Percentiles rank a stretch among this genome's conserved stretches.
phyloP scores from a whole-genome alignment of 2,888 invertebrate genomes.

The Dolichomitus sp. region DNA sequence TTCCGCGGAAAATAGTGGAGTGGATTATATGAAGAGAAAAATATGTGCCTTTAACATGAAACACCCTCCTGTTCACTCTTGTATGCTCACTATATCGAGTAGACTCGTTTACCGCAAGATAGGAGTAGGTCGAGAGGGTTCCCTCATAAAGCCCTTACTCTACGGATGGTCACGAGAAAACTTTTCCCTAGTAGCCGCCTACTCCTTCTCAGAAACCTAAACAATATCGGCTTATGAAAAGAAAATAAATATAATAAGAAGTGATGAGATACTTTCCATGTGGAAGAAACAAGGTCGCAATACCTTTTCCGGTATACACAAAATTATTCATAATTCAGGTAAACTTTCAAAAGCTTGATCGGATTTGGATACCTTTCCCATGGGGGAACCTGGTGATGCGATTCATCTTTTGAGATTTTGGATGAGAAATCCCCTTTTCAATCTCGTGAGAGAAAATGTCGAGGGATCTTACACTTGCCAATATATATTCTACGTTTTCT shows the following conservation, averaged over 20 bases:
- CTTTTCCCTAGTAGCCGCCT: not conserved
- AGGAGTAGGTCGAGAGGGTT: not conserved
- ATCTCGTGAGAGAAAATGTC: conserved; percentile 60
- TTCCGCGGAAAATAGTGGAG: not conserved
- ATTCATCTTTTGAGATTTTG: conserved; percentile 63
- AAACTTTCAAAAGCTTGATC: conserved; percentile 56
- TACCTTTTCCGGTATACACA: conserved; percentile 36
- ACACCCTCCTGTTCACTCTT: not conserved
- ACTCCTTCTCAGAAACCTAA: not conserved
- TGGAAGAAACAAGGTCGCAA: conserved; percentile 14
- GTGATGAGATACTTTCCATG: conserved; percentile 3
- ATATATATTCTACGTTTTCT: conserved; percentile 57
- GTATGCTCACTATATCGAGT: not conserved
- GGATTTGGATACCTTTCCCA: conserved; percentile 59
- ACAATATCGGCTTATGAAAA: conserved; percentile 21
- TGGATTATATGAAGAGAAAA: not conserved
- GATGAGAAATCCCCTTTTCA: conserved; percentile 64
- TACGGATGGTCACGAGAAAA: not conserved
- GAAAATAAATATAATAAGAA: conserved; percentile 13
- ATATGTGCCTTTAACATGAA: conserved; percentile 3
- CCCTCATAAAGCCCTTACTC: conserved; percentile 1
- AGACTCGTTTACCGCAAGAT: not conserved
- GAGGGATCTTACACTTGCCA: conserved; percentile 39
- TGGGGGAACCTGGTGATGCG: conserved; percentile 41
- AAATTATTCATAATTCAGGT: conserved; percentile 65